Evolutionary conservation across 2,888 invertebrate genomes (phyloP).

Genomic region (Drosophila diplacantha): DNA sequence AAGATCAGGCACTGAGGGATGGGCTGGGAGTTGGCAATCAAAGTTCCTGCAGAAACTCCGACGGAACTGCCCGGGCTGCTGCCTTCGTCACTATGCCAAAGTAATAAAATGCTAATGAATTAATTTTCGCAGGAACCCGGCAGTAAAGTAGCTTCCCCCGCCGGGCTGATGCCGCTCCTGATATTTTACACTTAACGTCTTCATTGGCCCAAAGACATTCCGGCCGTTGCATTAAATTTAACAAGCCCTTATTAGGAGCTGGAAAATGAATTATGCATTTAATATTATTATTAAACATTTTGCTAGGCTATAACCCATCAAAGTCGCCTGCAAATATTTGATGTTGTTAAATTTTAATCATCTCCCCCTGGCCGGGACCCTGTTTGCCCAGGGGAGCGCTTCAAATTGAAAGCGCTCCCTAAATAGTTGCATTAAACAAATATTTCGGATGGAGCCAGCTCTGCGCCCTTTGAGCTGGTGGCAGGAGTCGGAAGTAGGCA

Average conservation of each 20-base stretch:
- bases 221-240: slow-evolving; percentile 47
- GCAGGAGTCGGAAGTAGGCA: slow-evolving; percentile 39
- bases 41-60: slow-evolving; percentile 20
- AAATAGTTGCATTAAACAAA: slow-evolving; percentile 48
- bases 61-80: slow-evolving; percentile 13
- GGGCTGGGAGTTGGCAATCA: slow-evolving; percentile 2
- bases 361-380: background rate
- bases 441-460: slow-evolving; percentile 16
- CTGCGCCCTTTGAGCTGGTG: slow-evolving; percentile 6
- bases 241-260: slow-evolving; percentile 51
- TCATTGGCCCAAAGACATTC: slow-evolving; percentile 33
- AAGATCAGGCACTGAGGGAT: slow-evolving; percentile 12
- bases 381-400: slow-evolving; percentile 17
- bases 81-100: slow-evolving; percentile 41
- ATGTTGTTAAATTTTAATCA: slow-evolving; percentile 41
- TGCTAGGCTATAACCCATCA: slow-evolving; percentile 28
- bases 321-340: slow-evolving; percentile 41
- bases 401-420: slow-evolving; percentile 33
- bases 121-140: slow-evolving; percentile 63
- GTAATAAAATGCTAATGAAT: slow-evolving; percentile 71
- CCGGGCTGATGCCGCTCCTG: slow-evolving; percentile 3
- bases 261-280: slow-evolving; percentile 48
- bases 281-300: slow-evolving; percentile 46
- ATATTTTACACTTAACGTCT: slow-evolving; percentile 29
- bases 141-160: slow-evolving; percentile 40